phyloP scores from a whole-genome alignment of 2,113 vertebrate genomes.

The Burhinus bistriatus region DNA sequence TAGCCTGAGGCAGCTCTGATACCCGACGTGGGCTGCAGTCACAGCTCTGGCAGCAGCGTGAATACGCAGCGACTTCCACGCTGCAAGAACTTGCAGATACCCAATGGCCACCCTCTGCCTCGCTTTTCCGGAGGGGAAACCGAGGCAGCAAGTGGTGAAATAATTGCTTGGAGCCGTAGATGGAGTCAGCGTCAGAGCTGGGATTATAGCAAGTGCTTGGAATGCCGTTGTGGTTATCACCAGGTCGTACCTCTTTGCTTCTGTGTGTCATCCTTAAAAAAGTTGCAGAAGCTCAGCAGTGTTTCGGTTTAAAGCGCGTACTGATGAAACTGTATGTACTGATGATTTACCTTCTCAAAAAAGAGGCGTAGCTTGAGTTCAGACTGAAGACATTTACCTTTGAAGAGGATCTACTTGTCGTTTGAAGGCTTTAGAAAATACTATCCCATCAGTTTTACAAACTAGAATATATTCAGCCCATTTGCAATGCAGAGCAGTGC shows the following conservation, averaged over 20 bases:
- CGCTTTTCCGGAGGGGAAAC: not conserved
- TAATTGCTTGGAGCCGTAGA: not conserved
- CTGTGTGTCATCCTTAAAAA: not conserved
- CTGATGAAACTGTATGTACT: not conserved
- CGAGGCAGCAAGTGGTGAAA: not conserved
- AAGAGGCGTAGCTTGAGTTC: not conserved
- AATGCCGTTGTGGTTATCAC: not conserved
- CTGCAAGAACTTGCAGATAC: not conserved
- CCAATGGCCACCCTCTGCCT: not conserved
- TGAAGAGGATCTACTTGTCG: not conserved
- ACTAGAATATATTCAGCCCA: not conserved
- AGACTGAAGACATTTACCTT: not conserved
- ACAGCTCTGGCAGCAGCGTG: rapidly evolving
- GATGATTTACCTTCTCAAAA: not conserved
- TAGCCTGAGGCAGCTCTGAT: not conserved
- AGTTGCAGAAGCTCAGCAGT: not conserved
- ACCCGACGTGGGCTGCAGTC: not conserved
- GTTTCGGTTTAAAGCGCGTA: not conserved
- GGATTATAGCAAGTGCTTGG: not conserved
- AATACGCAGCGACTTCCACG: not conserved
- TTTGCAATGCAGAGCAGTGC: not conserved
- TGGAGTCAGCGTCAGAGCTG: not conserved
- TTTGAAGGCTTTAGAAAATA: not conserved
- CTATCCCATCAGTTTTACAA: not conserved
- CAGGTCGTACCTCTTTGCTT: not conserved